Percentiles rank a stretch among this genome's conserved stretches.
These are phyloP conservation scores for Paralichthys olivaceus DNA, from an alignment of 2,113 vertebrate species.

Conservation along the genomic window DNA sequence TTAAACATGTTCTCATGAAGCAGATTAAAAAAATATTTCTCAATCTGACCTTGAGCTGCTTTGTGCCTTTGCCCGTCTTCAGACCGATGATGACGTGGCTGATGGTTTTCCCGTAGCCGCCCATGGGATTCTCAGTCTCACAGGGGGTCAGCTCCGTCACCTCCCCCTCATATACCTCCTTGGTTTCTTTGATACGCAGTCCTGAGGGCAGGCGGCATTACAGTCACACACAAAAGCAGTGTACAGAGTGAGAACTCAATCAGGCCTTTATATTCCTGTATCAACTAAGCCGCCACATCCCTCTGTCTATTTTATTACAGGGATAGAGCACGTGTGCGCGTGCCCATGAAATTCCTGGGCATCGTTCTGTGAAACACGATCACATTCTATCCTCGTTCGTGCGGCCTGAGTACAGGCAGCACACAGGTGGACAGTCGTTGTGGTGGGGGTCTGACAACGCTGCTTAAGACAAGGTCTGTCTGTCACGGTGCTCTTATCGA, in stretches of 20 bases:
- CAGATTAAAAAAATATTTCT: background rate
- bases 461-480: constrained; percentile 64
- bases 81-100: constrained; percentile 98
- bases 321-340: constrained; percentile 19
- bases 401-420: constrained; percentile 24
- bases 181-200: constrained; percentile 97
- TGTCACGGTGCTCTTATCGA: constrained; percentile 79
- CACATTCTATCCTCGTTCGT: constrained; percentile 34
- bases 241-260: constrained; percentile 60
- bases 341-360: constrained; percentile 41
- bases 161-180: constrained; percentile 99
- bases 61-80: constrained; percentile 98
- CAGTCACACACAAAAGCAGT: constrained; percentile 55
- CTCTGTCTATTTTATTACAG: constrained; percentile 36
- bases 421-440: constrained; percentile 61
- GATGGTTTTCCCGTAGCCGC: constrained; percentile 97
- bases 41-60: constrained; percentile 92
- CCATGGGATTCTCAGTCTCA: constrained; percentile 99
- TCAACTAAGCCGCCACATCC: constrained; percentile 24
- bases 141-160: constrained; percentile 97
- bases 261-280: constrained; percentile 57
- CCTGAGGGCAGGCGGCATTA: constrained; percentile 78
- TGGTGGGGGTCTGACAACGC: constrained; percentile 40
- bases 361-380: constrained; percentile 52
- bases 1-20: too few relatives aligned